Conservation (phyloP, 2,888 invertebrate genomes). For the Ephialtes manifestator region DNA sequence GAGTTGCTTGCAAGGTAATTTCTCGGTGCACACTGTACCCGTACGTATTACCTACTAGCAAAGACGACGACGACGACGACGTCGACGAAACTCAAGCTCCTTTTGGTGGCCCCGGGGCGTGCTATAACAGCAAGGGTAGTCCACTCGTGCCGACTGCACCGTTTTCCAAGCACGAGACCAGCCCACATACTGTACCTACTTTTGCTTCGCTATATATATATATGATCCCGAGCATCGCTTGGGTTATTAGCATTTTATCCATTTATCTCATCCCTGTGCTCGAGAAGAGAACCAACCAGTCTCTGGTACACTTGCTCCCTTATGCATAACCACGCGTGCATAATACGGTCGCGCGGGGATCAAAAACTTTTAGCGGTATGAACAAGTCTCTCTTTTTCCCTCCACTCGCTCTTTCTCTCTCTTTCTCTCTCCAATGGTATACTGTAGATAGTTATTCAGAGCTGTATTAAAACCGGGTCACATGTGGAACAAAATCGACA, state of each 20-base stretch:
- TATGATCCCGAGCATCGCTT: slow-evolving; percentile 44
- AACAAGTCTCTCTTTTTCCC: slow-evolving; percentile 19
- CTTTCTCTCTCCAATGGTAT: neutral
- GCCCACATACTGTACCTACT: slow-evolving; percentile 8
- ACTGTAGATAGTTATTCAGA: neutral
- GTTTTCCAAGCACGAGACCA: slow-evolving; percentile 21
- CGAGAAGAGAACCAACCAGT: slow-evolving; percentile 29
- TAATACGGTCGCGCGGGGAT: slow-evolving; percentile 59
- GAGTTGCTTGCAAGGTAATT: slow-evolving; percentile 70
- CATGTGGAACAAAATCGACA: slow-evolving; percentile 11
- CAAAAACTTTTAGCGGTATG: slow-evolving; percentile 59
- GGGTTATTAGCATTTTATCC: slow-evolving; percentile 72
- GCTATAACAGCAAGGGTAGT: slow-evolving; percentile 39
- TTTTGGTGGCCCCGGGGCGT: slow-evolving; percentile 33
- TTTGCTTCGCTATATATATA: slow-evolving; percentile 15
- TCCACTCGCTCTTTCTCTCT: neutral
- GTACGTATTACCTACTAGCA: slow-evolving; percentile 44
- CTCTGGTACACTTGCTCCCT: slow-evolving; percentile 44
- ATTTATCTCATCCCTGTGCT: slow-evolving; percentile 65
- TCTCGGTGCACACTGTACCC: slow-evolving; percentile 57
- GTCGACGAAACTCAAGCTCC: slow-evolving; percentile 45
- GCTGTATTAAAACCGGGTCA: neutral
- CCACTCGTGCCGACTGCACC: slow-evolving; percentile 58
- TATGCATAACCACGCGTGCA: slow-evolving; percentile 70
- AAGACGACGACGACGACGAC: slow-evolving; percentile 40